phyloP scores from a whole-genome alignment of 2,888 invertebrate species.

The Galerucella nymphaeae region DNA sequence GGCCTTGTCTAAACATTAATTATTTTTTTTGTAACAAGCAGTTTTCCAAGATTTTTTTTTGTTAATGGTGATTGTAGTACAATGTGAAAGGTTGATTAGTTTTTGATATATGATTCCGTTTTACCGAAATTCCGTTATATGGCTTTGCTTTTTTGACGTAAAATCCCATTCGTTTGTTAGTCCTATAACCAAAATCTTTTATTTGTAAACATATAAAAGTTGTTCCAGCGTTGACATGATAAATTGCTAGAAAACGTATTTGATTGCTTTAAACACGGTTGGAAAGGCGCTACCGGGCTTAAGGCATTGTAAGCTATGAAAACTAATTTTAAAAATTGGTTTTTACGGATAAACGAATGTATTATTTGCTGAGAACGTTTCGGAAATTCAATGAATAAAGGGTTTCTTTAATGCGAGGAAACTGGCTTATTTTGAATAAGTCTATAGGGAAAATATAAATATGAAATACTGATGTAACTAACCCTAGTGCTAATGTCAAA shows the following conservation, averaged over 20 bases:
- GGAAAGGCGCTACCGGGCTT: too few relatives aligned
- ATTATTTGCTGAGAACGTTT: too few relatives aligned
- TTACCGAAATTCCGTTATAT: conserved; percentile 5
- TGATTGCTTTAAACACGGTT: background rate
- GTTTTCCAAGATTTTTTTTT: background rate
- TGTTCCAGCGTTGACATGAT: conserved; percentile 2
- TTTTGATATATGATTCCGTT: conserved; percentile 20
- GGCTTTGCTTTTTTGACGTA: background rate
- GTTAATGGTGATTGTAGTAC: conserved; percentile 8
- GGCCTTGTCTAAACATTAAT: background rate
- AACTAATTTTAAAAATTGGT: too few relatives aligned
- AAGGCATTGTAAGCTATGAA: too few relatives aligned
- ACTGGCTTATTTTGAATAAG: too few relatives aligned
- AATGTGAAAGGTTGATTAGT: conserved; percentile 23
- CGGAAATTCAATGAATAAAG: too few relatives aligned
- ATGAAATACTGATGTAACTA: too few relatives aligned
- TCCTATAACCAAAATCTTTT: background rate
- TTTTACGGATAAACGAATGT: too few relatives aligned
- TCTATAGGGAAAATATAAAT: too few relatives aligned
- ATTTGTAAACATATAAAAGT: conserved; percentile 3
- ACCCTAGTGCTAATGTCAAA: too few relatives aligned
- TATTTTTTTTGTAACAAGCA: background rate
- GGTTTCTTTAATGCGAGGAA: too few relatives aligned
- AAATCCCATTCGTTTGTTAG: conserved; percentile 10
- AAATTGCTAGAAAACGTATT: background rate